Percentiles rank a stretch among this genome's conserved stretches.
Evolutionary conservation across 2,797 vertebrate species (phyloP).

Genomic region (Falco columbarius): DNA sequence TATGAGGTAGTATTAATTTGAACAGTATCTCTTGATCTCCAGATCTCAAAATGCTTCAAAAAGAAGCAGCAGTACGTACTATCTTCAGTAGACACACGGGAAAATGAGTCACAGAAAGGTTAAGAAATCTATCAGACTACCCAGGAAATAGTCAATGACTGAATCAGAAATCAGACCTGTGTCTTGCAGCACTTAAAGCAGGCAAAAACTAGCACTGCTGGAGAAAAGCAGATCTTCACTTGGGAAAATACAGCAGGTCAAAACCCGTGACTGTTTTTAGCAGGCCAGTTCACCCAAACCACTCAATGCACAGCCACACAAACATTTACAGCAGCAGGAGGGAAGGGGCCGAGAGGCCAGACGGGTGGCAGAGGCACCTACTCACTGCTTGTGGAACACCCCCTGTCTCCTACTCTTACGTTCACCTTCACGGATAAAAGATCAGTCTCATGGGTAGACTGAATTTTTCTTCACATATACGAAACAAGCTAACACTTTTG

Average conservation of each 20-base stretch:
- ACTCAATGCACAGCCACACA: neutral
- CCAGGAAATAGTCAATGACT: constrained; percentile 36
- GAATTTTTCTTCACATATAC: neutral
- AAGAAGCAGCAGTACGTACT: neutral
- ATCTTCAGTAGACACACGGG: constrained; percentile 1
- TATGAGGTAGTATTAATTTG: neutral
- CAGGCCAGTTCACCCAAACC: neutral
- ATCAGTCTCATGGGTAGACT: neutral
- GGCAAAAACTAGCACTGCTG: neutral
- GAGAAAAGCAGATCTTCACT: neutral
- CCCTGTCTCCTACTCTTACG: neutral
- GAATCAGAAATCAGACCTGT: neutral
- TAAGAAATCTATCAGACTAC: constrained; percentile 47
- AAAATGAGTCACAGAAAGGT: constrained; percentile 57
- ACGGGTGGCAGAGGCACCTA: neutral
- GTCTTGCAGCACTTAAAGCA: neutral
- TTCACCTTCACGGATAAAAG: neutral
- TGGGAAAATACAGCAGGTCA: constrained; percentile 9
- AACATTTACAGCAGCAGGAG: neutral
- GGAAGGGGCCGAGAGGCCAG: neutral
- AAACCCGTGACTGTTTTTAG: constrained; percentile 40
- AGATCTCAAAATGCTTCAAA: constrained; percentile 2
- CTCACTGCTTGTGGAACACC: neutral
- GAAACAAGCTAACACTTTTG: neutral
- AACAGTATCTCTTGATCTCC: neutral